Evolutionary conservation across 2,888 invertebrate genomes (phyloP), one percentile per base, ranked within the genome.

Genomic region (Acrocera orbiculus): DNA sequence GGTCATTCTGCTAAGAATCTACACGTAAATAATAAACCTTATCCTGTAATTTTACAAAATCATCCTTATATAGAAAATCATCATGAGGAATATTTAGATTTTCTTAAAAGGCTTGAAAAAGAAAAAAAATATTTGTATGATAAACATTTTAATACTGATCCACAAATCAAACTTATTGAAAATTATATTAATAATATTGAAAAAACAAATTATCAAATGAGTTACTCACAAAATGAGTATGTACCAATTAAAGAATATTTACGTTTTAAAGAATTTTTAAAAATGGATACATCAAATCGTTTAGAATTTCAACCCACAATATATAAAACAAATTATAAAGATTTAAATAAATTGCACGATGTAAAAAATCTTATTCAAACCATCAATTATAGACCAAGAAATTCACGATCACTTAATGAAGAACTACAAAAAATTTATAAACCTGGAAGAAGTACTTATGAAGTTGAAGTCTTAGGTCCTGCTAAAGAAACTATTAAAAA

Each of bases 321-420:
- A 1, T 56, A 55, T 43, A 28, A 49, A 47, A 39, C 45, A 50
- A 7, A 37, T 51, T 4, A 34, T 46, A 4, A 52, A 56, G 25
- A 37, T 49, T 3, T 38, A 39, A n/a, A n/a, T n/a, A n/a, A n/a
- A n/a, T n/a, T n/a, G n/a, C n/a, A n/a, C n/a, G n/a, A n/a, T n/a
- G n/a, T n/a, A n/a, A n/a, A n/a, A n/a, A n/a, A n/a, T n/a, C n/a
- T n/a, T n/a, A n/a, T n/a, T n/a, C n/a, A n/a, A n/a, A n/a, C n/a
- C n/a, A n/a, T 16, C 17, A 8, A 16, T 46, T 3, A 39, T 44
- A 20, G n/a, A 36, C 5, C 14, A 19, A 11, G 40, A 36, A 13
- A 29, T 38, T 5, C 35, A 40, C 10, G 37, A 39, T 8, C 40
- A 40, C 39, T 50, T 10, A 35, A 39, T 7, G 37, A 42, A 4